Evolutionary conservation across 2,888 invertebrate genomes (phyloP).

Genomic region (Hermaeophaga mercurialis): DNA sequence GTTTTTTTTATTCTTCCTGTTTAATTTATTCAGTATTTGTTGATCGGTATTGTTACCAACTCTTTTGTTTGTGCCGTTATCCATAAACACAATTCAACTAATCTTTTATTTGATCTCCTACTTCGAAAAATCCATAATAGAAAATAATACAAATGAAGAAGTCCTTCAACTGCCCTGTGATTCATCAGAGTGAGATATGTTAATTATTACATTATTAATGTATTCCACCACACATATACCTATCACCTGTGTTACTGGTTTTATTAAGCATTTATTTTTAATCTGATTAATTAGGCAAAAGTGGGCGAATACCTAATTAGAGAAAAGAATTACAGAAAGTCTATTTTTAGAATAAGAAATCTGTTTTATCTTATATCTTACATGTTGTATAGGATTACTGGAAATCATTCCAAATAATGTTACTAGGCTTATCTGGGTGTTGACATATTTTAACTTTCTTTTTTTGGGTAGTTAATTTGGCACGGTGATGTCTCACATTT

Average conservation of each 20-base stretch:
- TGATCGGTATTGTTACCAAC: too few relatives aligned
- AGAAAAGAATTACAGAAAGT: background rate
- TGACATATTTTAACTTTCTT: background rate
- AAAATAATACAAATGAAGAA: background rate
- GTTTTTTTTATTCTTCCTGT: too few relatives aligned
- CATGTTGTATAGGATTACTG: background rate
- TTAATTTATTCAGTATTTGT: too few relatives aligned
- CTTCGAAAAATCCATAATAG: too few relatives aligned
- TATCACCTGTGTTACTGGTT: background rate
- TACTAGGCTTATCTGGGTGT: background rate
- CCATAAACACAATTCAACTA: too few relatives aligned
- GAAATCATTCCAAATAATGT: background rate
- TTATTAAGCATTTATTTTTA: background rate
- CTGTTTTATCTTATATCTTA: background rate
- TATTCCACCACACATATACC: background rate
- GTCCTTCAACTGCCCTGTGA: background rate
- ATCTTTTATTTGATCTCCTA: too few relatives aligned
- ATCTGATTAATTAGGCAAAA: background rate
- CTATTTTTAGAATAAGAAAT: background rate
- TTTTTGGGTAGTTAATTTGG: background rate
- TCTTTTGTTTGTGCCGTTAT: too few relatives aligned
- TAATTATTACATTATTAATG: background rate
- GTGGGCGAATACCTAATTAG: background rate
- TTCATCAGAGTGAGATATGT: background rate
- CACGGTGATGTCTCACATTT: too few relatives aligned